A percentile compares a stretch with the other conserved stretches of the same genome.
phyloP scores from a whole-genome alignment of 2,797 vertebrate genomes.

The Spheniscus humboldti region DNA sequence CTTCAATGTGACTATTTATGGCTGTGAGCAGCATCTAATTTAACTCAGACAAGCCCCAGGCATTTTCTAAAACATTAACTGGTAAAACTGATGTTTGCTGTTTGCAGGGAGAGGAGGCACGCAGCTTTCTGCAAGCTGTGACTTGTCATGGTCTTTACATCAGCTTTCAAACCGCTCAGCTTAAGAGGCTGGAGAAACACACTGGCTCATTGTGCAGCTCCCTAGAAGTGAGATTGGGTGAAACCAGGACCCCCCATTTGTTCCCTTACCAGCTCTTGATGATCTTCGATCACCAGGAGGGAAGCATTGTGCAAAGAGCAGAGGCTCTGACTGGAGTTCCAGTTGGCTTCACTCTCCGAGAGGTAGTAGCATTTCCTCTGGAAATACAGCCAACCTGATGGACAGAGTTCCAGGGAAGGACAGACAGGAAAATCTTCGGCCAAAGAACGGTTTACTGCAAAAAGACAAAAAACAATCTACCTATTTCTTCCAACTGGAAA shows the following conservation, averaged over 20 bases:
- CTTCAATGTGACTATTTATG: neutral
- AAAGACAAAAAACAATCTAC: neutral
- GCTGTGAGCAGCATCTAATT: neutral
- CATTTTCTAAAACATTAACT: neutral
- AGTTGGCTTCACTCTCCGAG: neutral
- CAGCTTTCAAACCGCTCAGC: neutral
- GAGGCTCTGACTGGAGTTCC: conserved; percentile 25
- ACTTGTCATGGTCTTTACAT: neutral
- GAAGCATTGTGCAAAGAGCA: conserved; percentile 17
- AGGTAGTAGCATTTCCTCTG: conserved; percentile 43
- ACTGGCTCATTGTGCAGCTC: neutral
- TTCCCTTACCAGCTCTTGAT: conserved; percentile 37
- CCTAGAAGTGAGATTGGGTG: neutral
- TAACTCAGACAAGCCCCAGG: neutral
- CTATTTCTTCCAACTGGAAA: neutral
- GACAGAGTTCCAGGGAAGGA: conserved; percentile 26
- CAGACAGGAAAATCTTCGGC: neutral
- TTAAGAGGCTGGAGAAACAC: neutral
- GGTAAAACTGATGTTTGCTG: neutral
- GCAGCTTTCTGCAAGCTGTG: neutral
- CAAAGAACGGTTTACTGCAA: neutral
- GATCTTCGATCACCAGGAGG: neutral
- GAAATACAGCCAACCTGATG: conserved; percentile 51
- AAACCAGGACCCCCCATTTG: neutral
- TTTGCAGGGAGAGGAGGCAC: neutral